A percentile compares a stretch with the other conserved stretches of the same genome.
phyloP scores from a whole-genome alignment of 2,888 invertebrate species.

The Scaptomyza polygonia region DNA sequence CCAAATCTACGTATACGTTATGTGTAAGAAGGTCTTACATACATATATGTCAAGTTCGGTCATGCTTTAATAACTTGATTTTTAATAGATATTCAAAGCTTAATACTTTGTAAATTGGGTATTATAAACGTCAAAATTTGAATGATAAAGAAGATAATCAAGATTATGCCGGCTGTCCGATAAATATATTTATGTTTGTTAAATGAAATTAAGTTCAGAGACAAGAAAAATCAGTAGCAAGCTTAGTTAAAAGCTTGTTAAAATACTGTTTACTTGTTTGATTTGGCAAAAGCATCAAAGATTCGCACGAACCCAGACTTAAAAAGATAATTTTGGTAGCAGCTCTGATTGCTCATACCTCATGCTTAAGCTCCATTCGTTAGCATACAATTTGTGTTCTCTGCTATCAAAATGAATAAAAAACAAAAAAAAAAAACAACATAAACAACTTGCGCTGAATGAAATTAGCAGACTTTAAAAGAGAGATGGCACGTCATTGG shows the following conservation, averaged over 20 bases:
- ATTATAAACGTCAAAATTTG: neutral
- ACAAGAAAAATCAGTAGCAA: neutral
- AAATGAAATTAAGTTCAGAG: neutral
- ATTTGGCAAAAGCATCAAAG: constrained; percentile 18
- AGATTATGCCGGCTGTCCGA: neutral
- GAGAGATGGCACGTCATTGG: constrained; percentile 15
- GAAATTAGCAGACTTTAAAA: constrained; percentile 57
- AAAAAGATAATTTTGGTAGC: neutral
- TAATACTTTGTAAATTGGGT: neutral
- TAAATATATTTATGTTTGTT: neutral
- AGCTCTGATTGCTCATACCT: constrained; percentile 31
- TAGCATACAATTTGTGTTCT: constrained; percentile 41
- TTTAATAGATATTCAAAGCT: constrained; percentile 23
- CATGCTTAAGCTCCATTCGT: constrained; percentile 26
- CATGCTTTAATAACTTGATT: constrained; percentile 60
- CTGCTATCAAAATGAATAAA: neutral
- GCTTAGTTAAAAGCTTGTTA: neutral
- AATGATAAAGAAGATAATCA: neutral
- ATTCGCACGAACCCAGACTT: constrained; percentile 1
- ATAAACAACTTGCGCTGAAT: constrained; percentile 47
- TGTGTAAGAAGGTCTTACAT: constrained; percentile 54
- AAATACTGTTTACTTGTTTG: neutral
- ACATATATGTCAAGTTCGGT: constrained; percentile 31
- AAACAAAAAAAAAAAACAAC: neutral
- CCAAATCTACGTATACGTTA: constrained; percentile 59